Evolutionary conservation across 2,113 vertebrate species (phyloP), one percentile per base, ranked within the genome.

Genomic region (Perca fluviatilis): DNA sequence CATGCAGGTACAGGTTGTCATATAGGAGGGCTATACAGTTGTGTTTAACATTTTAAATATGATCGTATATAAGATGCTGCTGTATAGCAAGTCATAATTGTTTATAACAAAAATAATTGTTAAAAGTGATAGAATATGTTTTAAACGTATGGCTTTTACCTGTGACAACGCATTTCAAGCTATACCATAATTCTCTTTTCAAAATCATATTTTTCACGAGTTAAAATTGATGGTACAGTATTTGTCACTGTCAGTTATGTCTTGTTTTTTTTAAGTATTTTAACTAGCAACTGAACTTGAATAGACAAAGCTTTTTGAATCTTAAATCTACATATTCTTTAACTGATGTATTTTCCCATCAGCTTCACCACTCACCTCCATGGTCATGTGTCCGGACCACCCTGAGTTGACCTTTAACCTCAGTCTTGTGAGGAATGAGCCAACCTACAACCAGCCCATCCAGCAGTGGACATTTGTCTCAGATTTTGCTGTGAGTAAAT

Each of bases 381-480:
- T 96, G 96, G 94, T 99, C 65, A 94, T 96, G 94, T 98, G 96
- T 71, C 90, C 92, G 18, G 96, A 97, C 49, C 98, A 98, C 78
- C 95, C 96, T 0, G 96, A 96, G 79, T 93, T 99, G 79, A 98
- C 97, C 0, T 99, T 99, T 68, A 98, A 97, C 87, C 95, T 99
- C 54, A 96, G 93, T 56, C 95, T 99, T 23, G 83, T 96, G 69
- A 95, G 97, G 65, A 98, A 91, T 0, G 96, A 98, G 36, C 97
- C 97, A 0, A 97, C 96, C 0, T 98, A 97, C 88, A 97, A 94
- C 79, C 98, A 98, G 89, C 98, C 98, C 0, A 89, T 96, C 2
- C 98, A 99, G 80, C 97, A 98, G 51, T 99, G 98, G 98, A 98
- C 94, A 30, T 99, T 99, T 66, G 77, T 95, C 47, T 99, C 98